Base-by-base conservation (phyloP, 2,888 invertebrate species). In the Dorcus hopei region DNA sequence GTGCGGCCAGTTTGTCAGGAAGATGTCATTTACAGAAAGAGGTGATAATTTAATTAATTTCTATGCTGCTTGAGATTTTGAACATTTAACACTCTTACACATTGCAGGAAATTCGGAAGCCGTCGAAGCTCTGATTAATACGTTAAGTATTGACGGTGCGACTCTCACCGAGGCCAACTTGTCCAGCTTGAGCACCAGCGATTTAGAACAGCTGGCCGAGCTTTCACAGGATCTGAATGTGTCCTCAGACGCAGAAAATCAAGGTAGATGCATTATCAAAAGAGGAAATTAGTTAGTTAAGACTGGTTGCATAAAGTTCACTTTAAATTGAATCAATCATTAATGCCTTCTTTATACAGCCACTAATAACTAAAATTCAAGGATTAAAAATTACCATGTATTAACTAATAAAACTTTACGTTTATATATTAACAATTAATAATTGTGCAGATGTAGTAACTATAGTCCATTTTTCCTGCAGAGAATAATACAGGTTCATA, bases 141-240 rank as follows among this genome's bases (percentile, higher is more conserved):
- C 69, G 42, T 63, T 74, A 53, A 68, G 64, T 42, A 71, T 72
- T 33, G 75, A 73, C 54, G 72, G 66, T 52, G 58, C 68, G 39
- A 62, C 69, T 26, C 54, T 72, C 48, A 65, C 61, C 63, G 71
- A 69, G 49, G 64, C 65, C 8, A 71, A 70, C 59, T 59, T 75
- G 47, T 64, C 72, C 3, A 63, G 66, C 38, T 67, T 75, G 52
- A 69, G 67, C 51, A 65, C 68, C 14, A 69, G 64, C 39, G 76
- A 76, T 62, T 66, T 74, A 33, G 73, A 75, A 57, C 72, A 73
- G 54, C 68, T 77, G 41, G 73, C 72, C 14, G 73, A 77, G 58
- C 64, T 76, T 42, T 74, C 77, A 3, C 71, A 75, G 16, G 75
- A 74, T 61, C 63, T 77, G 56, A 69, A 72, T 48, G 64, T 75